Evolutionary conservation across 2,797 vertebrate species (phyloP).

Genomic region (Siniperca obscura): DNA sequence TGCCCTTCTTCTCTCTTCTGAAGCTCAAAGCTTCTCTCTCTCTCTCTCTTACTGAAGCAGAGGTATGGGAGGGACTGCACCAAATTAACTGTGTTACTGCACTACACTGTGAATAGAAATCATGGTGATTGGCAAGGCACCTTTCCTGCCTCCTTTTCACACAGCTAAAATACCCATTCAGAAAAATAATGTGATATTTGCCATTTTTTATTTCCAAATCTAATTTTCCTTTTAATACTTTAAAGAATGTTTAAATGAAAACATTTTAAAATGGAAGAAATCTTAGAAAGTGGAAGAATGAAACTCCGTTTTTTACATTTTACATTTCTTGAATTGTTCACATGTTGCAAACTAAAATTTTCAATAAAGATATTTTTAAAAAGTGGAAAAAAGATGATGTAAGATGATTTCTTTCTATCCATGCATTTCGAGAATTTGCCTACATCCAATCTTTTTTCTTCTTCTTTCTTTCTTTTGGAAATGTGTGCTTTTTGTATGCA

Average conservation of each 20-base stretch:
- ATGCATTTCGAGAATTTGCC: background rate
- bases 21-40: constrained; percentile 20
- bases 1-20: constrained; percentile 36
- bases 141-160: background rate
- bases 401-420: background rate
- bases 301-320: background rate
- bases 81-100: constrained; percentile 47
- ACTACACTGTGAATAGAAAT: constrained; percentile 20
- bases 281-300: background rate
- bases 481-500: background rate
- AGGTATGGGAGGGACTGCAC: constrained; percentile 25
- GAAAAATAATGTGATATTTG: background rate
- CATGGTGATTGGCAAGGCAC: constrained; percentile 4
- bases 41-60: constrained; percentile 33
- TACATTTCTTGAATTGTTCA: background rate
- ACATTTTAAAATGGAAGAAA: background rate
- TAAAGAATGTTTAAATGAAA: background rate
- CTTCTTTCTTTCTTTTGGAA: background rate
- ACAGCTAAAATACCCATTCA: background rate
- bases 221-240: background rate
- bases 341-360: background rate
- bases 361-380: background rate
- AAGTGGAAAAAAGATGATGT: background rate
- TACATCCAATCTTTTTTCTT: background rate
- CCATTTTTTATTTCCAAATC: background rate